A percentile compares a stretch with the other conserved stretches of the same genome.
Conservation (phyloP, 2,797 vertebrate species). For the Falco columbarius region DNA sequence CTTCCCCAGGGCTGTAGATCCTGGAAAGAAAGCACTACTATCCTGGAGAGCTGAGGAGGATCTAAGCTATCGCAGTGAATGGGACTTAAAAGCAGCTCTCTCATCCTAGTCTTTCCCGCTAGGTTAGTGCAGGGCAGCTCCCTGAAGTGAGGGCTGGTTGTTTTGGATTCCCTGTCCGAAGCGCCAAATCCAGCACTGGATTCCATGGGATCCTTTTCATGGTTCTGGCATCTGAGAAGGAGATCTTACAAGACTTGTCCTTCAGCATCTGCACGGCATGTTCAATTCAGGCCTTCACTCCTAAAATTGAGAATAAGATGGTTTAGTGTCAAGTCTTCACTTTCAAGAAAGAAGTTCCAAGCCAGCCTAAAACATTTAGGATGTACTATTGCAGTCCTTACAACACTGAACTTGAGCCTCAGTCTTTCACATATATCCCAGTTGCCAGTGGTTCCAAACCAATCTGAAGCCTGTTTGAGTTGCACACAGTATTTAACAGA, state of each 20-base stretch:
- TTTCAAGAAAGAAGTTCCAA: background rate
- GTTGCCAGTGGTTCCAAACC: background rate
- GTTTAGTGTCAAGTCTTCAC: background rate
- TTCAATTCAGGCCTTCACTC: background rate
- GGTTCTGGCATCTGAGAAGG: background rate
- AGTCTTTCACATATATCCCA: background rate
- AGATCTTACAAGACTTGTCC: background rate
- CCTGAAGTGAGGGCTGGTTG: rapidly evolving
- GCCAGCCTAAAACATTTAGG: background rate
- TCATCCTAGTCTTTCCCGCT: background rate
- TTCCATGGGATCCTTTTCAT: background rate
- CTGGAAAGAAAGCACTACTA: background rate
- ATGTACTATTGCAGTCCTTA: background rate
- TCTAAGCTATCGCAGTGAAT: background rate
- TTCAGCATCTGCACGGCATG: background rate
- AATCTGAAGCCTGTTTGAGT: background rate
- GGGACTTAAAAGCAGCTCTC: background rate
- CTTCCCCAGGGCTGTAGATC: background rate
- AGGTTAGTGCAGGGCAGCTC: background rate
- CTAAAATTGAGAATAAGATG: background rate
- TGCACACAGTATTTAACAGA: background rate
- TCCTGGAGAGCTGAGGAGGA: background rate
- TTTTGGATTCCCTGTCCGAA: background rate
- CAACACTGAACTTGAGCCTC: background rate
- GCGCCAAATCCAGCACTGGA: background rate